Base-by-base conservation (phyloP, 2,797 vertebrate genomes). In the Sebastes taczanowskii region DNA sequence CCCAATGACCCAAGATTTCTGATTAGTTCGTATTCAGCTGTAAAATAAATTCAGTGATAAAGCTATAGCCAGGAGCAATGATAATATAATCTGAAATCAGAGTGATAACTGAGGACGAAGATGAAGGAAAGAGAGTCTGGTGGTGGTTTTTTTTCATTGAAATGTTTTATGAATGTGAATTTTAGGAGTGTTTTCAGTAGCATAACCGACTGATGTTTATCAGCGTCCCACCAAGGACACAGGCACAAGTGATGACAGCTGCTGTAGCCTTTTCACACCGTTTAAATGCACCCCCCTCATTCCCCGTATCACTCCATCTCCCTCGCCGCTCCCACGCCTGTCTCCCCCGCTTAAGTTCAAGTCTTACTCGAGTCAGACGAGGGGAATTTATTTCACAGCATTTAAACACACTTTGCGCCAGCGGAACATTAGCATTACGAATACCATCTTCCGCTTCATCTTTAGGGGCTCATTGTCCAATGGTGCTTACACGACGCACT, bases 81-180 rank as follows among this genome's bases (percentile, higher is more conserved):
- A 78, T 76, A 27, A 72, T 72, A 81, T 82, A 61, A 82, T 83
- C 70, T 80, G 29, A 74, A 63, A 72, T 77, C 71, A 59, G 55
- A 81, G 7, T 6, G 68, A 84, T 60, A 72, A 67, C 63, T 65
- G 38, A 52, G 29, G 20, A 25, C 70, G 7, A 58, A 78, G 65
- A 80, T 71, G 38, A 70, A 71, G 52, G 14, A 49, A 42, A 63
- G 30, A 16, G 20, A 42, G 14, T 42, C 38, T 16, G 38, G 38
- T 64, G 20, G 16, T 49, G 29, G 2, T 10, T n/a, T 59, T 59
- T 23, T 25, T 30, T 27, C 23, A 14, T 35, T 69, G 6, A 61
- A 6, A 53, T 71, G 35, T 34, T 74, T 79, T 38, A 38, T 59
- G 22, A 62, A 70, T 69, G 30, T 72, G n/a, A 52, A 9, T 58